Percentiles rank a stretch among this genome's conserved stretches.
Evolutionary conservation across 2,888 invertebrate species (phyloP).

Genomic region (Caenorhabditis virilis): DNA sequence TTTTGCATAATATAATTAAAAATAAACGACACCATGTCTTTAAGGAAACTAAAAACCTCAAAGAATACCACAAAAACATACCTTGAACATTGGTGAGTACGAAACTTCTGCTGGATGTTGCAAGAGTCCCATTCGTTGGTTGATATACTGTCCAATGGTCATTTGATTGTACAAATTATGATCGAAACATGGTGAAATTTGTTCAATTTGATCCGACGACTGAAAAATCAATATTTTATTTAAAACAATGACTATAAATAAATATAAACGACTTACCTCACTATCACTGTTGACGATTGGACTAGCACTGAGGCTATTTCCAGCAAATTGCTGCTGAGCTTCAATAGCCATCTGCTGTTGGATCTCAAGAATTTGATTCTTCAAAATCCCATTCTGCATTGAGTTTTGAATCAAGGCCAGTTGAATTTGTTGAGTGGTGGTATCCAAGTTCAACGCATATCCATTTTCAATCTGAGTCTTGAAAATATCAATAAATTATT

Average conservation of each 20-base stretch:
- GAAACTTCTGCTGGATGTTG: too few species aligned
- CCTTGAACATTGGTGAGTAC: conserved; percentile 7
- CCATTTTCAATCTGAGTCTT: not conserved
- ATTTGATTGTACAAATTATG: too few species aligned
- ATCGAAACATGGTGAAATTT: too few species aligned
- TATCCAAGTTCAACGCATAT: not conserved
- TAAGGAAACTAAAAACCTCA: too few species aligned
- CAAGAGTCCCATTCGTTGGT: too few species aligned
- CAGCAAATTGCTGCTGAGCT: not conserved
- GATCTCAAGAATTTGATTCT: not conserved
- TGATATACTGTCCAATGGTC: too few species aligned
- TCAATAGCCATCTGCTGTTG: not conserved
- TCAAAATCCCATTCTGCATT: not conserved
- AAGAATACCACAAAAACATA: not conserved
- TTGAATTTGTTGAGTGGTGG: not conserved
- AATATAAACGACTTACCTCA: too few species aligned
- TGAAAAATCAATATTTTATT: too few species aligned
- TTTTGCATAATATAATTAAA: too few species aligned
- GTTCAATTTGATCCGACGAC: conserved; percentile 3
- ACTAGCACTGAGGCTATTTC: conserved; percentile 6
- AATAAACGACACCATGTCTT: too few species aligned
- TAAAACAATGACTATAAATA: too few species aligned
- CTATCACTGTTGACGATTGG: conserved; percentile 5
- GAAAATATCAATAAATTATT: not conserved
- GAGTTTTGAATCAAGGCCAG: not conserved